Evolutionary conservation across 2,888 invertebrate species (phyloP).

Genomic region (Melanophora roralis): DNA sequence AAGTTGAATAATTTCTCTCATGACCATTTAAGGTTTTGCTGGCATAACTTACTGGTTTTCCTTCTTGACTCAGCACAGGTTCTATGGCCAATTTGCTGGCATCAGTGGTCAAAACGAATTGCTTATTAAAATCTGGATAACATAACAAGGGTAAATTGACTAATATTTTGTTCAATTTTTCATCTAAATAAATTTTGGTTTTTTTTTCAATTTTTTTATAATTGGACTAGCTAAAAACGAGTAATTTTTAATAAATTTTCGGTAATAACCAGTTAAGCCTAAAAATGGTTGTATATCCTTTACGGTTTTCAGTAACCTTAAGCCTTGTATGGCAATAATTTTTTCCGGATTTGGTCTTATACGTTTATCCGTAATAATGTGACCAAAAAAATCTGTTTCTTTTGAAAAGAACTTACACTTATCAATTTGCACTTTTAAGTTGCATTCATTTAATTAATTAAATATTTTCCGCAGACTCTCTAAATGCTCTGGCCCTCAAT

Average conservation of each 20-base stretch:
- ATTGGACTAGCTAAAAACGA: no score
- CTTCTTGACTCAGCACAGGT: not conserved
- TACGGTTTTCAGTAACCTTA: no score
- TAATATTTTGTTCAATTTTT: no score
- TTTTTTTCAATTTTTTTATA: no score
- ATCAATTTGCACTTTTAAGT: not conserved
- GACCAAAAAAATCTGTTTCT: not conserved
- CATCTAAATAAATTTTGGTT: no score
- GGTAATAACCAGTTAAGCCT: not conserved
- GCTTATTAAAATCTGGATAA: no score
- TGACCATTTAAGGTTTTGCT: no score
- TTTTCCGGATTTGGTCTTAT: constrained; percentile 4
- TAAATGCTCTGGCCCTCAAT: constrained; percentile 17
- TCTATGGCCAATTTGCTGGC: not conserved
- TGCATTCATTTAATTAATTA: not conserved
- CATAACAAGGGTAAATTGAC: no score
- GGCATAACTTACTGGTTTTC: no score
- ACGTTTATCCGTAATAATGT: not conserved
- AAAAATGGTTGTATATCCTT: no score
- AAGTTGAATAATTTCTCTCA: no score
- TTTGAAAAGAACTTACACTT: not conserved
- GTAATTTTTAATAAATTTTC: no score
- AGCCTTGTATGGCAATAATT: not conserved
- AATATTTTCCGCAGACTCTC: constrained; percentile 4
- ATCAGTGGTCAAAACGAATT: constrained; percentile 5